Base-by-base conservation (phyloP, 2,113 vertebrate species). In the Prietella phreatophila region DNA sequence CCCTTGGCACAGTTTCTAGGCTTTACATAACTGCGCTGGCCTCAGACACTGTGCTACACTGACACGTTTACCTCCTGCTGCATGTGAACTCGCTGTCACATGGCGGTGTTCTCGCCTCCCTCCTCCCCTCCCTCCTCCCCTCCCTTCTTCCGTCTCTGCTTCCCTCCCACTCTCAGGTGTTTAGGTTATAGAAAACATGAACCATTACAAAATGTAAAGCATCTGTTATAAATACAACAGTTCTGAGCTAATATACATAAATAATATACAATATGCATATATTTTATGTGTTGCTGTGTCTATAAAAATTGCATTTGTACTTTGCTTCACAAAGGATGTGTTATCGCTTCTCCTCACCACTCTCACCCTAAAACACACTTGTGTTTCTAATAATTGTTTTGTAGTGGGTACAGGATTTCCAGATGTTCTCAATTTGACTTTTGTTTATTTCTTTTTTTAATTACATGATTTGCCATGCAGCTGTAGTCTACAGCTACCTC, bases 41-140 rank as follows among this genome's bases (percentile, higher is more conserved):
- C 86, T 86, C 56, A 22, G 84, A 91, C 84, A 94, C 92, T 92
- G 93, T 94, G 93, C 93, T 94, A 94, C 93, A 91, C 92, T 94
- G 92, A 95, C 94, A 94, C 92, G 91, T 94, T 95, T 93, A 27
- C 67, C 56, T 79, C 86, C 1, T 85, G n/a, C 93, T 89, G 89
- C 94, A 94, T 93, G 94, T 94, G 94, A 94, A 91, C 90, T 84
- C 7, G n/a, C 71, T n/a, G 92, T 95, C 94, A 94, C 94, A 94
- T 94, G 94, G 92, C 81, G 73, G 76, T 87, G 20, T 75, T 39
- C 75, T 71, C 55, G 39, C 56, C 85, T 83, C 25, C 86, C 82
- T 56, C 89, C 67, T 36, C 5, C 9, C 50, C 27, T 71, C 14
- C n/a, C 55, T 15, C 25, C 67, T 36, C 5, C 9, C 50, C 27